A percentile compares a stretch with the other conserved stretches of the same genome.
These are phyloP conservation scores for Styela plicata DNA, from an alignment of 23 tunicate genomes.

Conservation along the genomic window DNA sequence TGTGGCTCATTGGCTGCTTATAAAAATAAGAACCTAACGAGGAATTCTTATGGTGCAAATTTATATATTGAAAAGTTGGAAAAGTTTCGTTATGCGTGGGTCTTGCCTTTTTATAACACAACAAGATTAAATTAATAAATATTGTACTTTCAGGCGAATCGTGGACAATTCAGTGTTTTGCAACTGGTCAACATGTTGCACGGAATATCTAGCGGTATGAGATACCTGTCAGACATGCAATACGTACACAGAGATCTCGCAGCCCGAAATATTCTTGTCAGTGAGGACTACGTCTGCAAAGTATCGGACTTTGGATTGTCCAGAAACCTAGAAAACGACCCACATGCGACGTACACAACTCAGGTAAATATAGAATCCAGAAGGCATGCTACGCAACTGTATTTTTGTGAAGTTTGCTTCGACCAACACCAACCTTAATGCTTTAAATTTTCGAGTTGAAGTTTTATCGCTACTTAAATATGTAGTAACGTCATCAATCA, in stretches of 20 bases:
- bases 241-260: slow-evolving; percentile 81
- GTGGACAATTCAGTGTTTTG: slow-evolving; percentile 15
- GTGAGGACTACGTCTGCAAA: slow-evolving; percentile 44
- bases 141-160: slow-evolving; percentile 3
- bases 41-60: no score
- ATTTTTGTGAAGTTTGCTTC: no score
- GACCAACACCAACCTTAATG: no score
- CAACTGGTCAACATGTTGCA: slow-evolving; percentile 57
- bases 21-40: no score
- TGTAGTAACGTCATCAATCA: no score
- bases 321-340: slow-evolving; percentile 63
- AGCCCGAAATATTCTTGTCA: slow-evolving; percentile 71
- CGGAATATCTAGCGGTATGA: slow-evolving; percentile 70
- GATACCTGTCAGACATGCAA: slow-evolving; percentile 46
- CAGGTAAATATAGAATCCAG: no score
- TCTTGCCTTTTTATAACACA: not conserved
- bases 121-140: not conserved
- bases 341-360: slow-evolving; percentile 73
- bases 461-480: no score
- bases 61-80: no score
- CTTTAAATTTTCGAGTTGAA: no score
- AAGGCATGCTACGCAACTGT: no score
- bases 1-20: no score
- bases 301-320: slow-evolving; percentile 81
- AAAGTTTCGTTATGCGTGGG: not conserved